These are phyloP conservation scores for Alloscopus bannaensis DNA, from an alignment of 2,888 invertebrate genomes.

Conservation along the genomic window DNA sequence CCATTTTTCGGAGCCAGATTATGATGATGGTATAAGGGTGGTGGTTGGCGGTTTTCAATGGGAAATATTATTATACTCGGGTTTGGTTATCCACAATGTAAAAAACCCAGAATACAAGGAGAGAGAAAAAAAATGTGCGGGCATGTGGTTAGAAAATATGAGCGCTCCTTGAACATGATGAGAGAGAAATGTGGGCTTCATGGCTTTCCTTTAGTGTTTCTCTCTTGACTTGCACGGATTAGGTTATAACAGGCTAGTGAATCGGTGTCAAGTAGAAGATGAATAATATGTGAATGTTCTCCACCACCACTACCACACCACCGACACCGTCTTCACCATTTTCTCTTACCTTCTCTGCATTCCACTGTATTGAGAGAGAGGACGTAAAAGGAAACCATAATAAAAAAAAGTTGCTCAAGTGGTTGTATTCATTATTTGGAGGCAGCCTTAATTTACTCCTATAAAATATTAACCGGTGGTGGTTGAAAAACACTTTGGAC, in stretches of 20 bases:
- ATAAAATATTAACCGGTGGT: constrained; percentile 54
- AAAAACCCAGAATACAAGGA: not conserved
- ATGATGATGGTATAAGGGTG: no score
- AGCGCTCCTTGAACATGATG: no score
- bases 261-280: constrained; percentile 64
- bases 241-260: constrained; percentile 54
- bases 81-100: not conserved
- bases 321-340: no score
- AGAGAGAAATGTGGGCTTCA: no score
- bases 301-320: no score
- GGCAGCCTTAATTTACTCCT: constrained; percentile 60
- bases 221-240: constrained; percentile 41
- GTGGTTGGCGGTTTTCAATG: not conserved
- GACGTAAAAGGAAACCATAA: not conserved
- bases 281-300: constrained; percentile 55
- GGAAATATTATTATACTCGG: not conserved
- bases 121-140: constrained; percentile 13
- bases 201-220: no score
- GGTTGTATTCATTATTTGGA: constrained; percentile 47
- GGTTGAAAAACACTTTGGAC: constrained; percentile 58
- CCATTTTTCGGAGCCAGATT: no score
- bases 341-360: constrained; percentile 18
- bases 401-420: constrained; percentile 30
- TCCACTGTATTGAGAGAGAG: no score
- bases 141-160: constrained; percentile 7